phyloP scores from a whole-genome alignment of 2,888 invertebrate species.

The Caenorhabditis virilis region DNA sequence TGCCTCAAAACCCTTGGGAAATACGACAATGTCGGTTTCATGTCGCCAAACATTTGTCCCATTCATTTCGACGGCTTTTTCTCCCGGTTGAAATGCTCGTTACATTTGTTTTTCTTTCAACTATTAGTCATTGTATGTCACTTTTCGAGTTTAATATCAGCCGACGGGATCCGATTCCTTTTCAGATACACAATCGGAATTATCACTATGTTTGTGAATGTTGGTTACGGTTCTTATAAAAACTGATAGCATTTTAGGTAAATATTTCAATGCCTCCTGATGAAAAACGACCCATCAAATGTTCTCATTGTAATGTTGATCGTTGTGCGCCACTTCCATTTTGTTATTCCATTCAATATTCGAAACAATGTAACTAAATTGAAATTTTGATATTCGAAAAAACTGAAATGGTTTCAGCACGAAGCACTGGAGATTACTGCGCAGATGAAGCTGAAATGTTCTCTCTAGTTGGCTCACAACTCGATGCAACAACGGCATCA shows the following conservation, averaged over 20 bases:
- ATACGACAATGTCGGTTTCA: not conserved
- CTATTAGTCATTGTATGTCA: too few species aligned
- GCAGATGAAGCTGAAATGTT: constrained; percentile 34
- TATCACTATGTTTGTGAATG: not conserved
- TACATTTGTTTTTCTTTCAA: not conserved
- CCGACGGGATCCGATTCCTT: too few species aligned
- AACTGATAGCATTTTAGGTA: constrained; percentile 11
- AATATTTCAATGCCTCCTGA: constrained; percentile 21
- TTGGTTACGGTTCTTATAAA: not conserved
- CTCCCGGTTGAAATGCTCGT: not conserved
- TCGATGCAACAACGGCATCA: constrained; percentile 32
- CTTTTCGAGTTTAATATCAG: too few species aligned
- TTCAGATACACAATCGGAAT: not conserved
- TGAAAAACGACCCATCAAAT: constrained; percentile 20
- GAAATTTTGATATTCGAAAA: not conserved
- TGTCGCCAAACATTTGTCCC: not conserved
- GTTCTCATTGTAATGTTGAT: constrained; percentile 40
- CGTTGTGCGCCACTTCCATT: constrained; percentile 43
- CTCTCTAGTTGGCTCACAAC: constrained; percentile 40
- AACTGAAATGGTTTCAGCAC: not conserved
- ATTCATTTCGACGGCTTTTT: not conserved
- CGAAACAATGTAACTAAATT: constrained; percentile 12
- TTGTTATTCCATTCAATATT: constrained; percentile 39
- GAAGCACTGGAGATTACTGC: constrained; percentile 42
- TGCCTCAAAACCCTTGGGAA: not conserved